A percentile compares a stretch with the other conserved stretches of the same genome.
Evolutionary conservation across 2,888 invertebrate genomes (phyloP).

Genomic region (Amphipyra berbera): DNA sequence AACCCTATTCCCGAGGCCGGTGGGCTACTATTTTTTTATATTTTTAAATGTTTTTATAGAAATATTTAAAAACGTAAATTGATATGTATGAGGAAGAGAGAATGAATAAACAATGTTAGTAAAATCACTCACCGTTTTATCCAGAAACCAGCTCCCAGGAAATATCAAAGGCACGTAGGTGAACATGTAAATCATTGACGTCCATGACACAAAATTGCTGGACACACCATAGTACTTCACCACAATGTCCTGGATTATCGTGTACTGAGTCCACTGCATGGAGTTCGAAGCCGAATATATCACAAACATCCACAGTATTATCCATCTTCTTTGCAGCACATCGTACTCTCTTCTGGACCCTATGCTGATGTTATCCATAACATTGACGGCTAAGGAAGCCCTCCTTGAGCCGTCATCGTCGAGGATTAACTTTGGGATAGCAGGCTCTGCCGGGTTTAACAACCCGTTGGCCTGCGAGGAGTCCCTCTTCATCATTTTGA

Average conservation of each 20-base stretch:
- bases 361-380: conserved; percentile 67
- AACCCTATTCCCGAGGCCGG: too few species aligned
- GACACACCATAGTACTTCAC: conserved; percentile 93
- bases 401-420: conserved; percentile 55
- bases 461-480: conserved; percentile 44
- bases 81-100: too few species aligned
- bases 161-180: conserved; percentile 99
- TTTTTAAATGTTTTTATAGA: too few species aligned
- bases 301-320: conserved; percentile 95
- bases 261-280: conserved; percentile 98
- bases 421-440: conserved; percentile 56
- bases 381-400: conserved; percentile 69
- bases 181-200: conserved; percentile 99
- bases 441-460: conserved; percentile 55
- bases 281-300: conserved; percentile 97
- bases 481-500: conserved; percentile 47
- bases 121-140: conserved; percentile 94
- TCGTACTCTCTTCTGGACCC: conserved; percentile 76
- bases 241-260: conserved; percentile 96
- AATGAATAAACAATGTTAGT: too few species aligned
- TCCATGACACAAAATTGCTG: conserved; percentile 95
- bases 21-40: too few species aligned
- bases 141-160: conserved; percentile 98
- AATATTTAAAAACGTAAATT: too few species aligned
- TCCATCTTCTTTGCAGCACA: conserved; percentile 93